phyloP scores from a whole-genome alignment of 1,140 invertebrate genomes.

The Polypedilum vanderplanki region DNA sequence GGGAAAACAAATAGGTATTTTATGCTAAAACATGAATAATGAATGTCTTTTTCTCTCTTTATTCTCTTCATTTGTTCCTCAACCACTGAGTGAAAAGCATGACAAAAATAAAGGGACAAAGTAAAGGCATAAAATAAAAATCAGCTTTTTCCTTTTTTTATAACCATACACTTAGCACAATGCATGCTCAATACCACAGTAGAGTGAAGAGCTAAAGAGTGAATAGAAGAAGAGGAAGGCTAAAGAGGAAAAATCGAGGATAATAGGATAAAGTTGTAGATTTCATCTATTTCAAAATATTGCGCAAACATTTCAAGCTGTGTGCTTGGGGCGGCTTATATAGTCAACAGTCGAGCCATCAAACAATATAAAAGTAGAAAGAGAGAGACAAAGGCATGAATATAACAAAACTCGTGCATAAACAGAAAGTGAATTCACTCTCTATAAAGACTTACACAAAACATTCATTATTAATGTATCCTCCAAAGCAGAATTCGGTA shows the following conservation, averaged over 20 bases:
- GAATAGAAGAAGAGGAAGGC: too few species aligned
- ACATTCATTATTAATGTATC: slow-evolving; percentile 75
- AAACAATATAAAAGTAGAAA: neutral
- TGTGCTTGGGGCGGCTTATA: neutral
- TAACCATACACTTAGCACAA: too few species aligned
- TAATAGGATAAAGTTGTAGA: neutral
- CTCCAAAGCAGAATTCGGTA: slow-evolving; percentile 64
- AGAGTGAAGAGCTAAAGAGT: too few species aligned
- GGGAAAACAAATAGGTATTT: too few species aligned
- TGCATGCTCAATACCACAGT: too few species aligned
- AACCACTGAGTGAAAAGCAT: too few species aligned
- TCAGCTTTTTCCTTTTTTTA: too few species aligned
- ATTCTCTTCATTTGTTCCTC: too few species aligned
- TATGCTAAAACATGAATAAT: too few species aligned
- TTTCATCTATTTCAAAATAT: neutral
- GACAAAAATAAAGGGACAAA: too few species aligned
- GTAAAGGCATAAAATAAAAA: too few species aligned
- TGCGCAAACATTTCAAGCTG: neutral
- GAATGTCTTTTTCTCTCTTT: too few species aligned
- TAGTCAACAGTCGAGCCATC: slow-evolving; percentile 1
- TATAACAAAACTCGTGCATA: neutral
- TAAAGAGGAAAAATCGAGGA: neutral
- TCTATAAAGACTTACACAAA: slow-evolving; percentile 64
- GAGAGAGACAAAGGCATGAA: neutral
- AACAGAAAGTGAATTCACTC: neutral